These are phyloP conservation scores for Stichodactyla helianthus DNA, from an alignment of 64 coral and sea anemone species.

Conservation along the genomic window DNA sequence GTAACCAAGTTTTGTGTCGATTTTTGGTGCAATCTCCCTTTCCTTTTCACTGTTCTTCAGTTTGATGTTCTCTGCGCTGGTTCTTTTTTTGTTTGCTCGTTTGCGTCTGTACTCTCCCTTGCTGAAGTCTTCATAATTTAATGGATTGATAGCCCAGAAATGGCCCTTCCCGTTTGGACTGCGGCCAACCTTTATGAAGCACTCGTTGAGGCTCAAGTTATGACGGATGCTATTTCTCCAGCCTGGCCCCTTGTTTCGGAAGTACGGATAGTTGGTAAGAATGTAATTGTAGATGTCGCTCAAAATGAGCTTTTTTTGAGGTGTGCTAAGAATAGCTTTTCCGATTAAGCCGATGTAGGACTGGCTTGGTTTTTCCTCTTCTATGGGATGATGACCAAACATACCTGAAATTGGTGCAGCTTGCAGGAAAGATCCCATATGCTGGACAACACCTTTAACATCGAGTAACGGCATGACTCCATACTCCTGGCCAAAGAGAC, in stretches of 20 bases:
- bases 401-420: not conserved
- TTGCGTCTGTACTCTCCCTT: constrained; percentile 49
- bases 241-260: constrained; percentile 46
- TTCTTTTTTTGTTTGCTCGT: constrained; percentile 8
- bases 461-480: not conserved
- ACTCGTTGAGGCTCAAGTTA: constrained; percentile 56
- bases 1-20: not conserved
- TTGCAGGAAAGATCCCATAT: not conserved
- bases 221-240: constrained; percentile 62
- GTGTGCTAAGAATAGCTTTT: constrained; percentile 51
- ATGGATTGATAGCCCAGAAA: constrained; percentile 61
- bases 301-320: constrained; percentile 54
- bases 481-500: not conserved
- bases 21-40: not conserved
- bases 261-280: constrained; percentile 55
- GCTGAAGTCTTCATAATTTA: constrained; percentile 58
- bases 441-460: not conserved
- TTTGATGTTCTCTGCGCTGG: not conserved
- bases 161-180: constrained; percentile 59
- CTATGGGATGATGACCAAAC: constrained; percentile 12
- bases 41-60: not conserved
- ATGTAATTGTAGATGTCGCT: constrained; percentile 62
- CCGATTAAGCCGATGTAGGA: constrained; percentile 52
- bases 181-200: constrained; percentile 56
- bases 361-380: constrained; percentile 58